Conservation (phyloP, 2,888 invertebrate species). For the Brachyopa scutellaris region DNA sequence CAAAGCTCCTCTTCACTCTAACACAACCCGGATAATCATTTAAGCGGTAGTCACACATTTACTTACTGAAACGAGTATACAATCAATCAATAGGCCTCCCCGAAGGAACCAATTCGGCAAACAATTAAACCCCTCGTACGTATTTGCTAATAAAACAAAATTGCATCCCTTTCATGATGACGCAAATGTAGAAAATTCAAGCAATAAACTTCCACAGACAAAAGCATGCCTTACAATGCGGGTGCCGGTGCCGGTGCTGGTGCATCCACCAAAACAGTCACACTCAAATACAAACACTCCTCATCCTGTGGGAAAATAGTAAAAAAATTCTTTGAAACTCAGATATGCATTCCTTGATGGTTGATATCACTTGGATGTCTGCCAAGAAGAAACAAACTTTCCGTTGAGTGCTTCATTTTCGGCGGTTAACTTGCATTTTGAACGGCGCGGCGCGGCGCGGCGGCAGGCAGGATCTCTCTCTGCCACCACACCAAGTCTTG, state of each 20-base stretch:
- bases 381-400: constrained; percentile 64
- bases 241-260: too few species aligned
- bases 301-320: constrained; percentile 41
- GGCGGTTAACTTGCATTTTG: constrained; percentile 68
- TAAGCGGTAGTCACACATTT: constrained; percentile 60
- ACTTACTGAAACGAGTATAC: constrained; percentile 19
- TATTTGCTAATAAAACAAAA: constrained; percentile 28
- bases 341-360: constrained; percentile 62
- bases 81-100: constrained; percentile 42
- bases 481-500: background rate
- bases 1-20: constrained; percentile 42
- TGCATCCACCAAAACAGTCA: constrained; percentile 23
- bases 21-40: constrained; percentile 63
- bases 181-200: constrained; percentile 16
- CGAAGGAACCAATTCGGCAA: constrained; percentile 27
- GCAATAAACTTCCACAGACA: constrained; percentile 53
- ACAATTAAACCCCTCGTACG: constrained; percentile 49
- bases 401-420: constrained; percentile 66
- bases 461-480: background rate
- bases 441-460: too few species aligned
- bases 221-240: constrained; percentile 20
- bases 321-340: constrained; percentile 49
- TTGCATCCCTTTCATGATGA: constrained; percentile 33
- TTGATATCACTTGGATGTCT: constrained; percentile 68
- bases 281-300: background rate